phyloP scores from a whole-genome alignment of 2,113 vertebrate genomes.

The Orthonyx spaldingii region DNA sequence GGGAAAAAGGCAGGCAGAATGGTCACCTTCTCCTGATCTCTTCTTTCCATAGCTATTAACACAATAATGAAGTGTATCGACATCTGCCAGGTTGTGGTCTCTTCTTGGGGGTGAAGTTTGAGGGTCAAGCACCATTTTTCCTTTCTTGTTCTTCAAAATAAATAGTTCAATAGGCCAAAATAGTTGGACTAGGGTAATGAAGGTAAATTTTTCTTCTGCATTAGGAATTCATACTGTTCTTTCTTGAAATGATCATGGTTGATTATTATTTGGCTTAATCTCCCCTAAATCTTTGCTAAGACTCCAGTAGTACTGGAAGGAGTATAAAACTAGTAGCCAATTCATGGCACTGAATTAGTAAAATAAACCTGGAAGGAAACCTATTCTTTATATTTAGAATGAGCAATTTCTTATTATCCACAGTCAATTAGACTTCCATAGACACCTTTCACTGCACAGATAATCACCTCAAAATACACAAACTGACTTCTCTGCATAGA shows the following conservation, averaged over 20 bases:
- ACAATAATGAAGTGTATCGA: rapidly evolving
- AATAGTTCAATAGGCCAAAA: not conserved
- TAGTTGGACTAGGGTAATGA: not conserved
- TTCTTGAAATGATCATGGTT: not conserved
- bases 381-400: not conserved
- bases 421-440: not conserved
- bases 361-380: not conserved
- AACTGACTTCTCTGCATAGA: not conserved
- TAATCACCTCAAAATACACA: not conserved
- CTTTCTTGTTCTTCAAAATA: not conserved
- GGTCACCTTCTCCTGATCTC: not conserved
- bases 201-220: not conserved
- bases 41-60: not conserved
- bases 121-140: not conserved
- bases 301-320: not conserved
- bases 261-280: not conserved
- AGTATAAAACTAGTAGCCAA: not conserved
- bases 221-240: not conserved
- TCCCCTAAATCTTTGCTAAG: not conserved
- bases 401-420: not conserved
- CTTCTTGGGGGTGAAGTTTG: not conserved
- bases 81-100: not conserved
- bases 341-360: not conserved
- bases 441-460: not conserved
- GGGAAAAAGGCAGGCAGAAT: not conserved